Evolutionary conservation across 2,113 vertebrate species (phyloP).

Genomic region (rat (Rattus norvegicus)): DNA sequence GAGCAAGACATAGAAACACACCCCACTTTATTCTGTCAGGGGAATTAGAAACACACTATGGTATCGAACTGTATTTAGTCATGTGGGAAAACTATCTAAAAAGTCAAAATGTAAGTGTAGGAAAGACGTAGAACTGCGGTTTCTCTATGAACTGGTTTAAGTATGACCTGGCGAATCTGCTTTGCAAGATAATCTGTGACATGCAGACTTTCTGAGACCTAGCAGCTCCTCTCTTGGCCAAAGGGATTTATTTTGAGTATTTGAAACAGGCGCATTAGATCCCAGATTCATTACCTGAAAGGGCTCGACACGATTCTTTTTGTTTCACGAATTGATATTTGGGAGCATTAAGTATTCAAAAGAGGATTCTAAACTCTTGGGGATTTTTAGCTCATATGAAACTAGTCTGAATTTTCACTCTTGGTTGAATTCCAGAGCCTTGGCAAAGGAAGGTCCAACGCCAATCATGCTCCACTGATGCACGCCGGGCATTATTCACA

Average conservation of each 20-base stretch:
- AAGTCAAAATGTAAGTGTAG: background rate
- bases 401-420: background rate
- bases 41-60: background rate
- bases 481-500: background rate
- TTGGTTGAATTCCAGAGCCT: background rate
- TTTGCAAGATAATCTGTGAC: background rate
- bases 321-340: constrained; percentile 6
- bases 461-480: rapidly evolving
- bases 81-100: background rate
- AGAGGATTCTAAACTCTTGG: constrained; percentile 14
- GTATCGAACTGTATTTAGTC: background rate
- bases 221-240: background rate
- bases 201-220: background rate
- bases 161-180: background rate
- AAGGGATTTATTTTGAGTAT: constrained; percentile 21
- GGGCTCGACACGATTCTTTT: background rate
- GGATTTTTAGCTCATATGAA: background rate
- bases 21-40: background rate
- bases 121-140: background rate
- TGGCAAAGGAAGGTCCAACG: background rate
- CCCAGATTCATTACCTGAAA: background rate
- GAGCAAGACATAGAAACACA: background rate
- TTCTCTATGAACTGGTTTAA: background rate
- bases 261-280: background rate
- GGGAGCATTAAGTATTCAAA: constrained; percentile 5